Percentiles rank a stretch among this genome's conserved stretches.
These are phyloP conservation scores for Nothura maculosa DNA, from an alignment of 2,797 vertebrate species.

Conservation along the genomic window DNA sequence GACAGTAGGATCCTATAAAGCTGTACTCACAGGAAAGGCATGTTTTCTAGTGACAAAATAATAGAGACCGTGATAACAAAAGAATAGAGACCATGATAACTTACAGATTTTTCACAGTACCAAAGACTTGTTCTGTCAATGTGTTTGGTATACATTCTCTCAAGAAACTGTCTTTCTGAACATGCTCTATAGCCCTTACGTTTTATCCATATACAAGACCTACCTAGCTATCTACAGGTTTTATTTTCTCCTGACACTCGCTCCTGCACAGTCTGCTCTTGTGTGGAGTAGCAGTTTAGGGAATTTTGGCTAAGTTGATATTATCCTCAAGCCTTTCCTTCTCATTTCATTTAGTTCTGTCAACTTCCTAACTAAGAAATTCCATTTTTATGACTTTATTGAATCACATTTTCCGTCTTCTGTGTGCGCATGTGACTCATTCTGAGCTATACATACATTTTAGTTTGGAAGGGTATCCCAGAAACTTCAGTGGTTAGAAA, in stretches of 20 bases:
- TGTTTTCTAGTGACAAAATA: neutral
- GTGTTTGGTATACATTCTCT: neutral
- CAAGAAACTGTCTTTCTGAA: neutral
- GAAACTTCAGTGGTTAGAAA: conserved; percentile 12
- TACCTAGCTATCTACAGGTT: neutral
- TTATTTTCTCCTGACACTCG: neutral
- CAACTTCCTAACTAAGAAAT: neutral
- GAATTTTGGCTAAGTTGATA: neutral
- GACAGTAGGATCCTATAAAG: fast-evolving
- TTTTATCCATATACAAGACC: neutral
- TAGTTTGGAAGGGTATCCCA: neutral
- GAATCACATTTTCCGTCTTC: neutral
- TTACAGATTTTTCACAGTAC: neutral
- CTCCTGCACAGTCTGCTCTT: neutral
- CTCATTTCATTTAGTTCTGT: neutral
- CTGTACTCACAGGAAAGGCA: neutral
- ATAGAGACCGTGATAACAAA: neutral
- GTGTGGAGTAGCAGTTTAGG: neutral
- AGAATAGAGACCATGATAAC: neutral
- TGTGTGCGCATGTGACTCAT: neutral
- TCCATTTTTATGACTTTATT: neutral
- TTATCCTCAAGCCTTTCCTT: fast-evolving
- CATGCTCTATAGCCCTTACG: fast-evolving
- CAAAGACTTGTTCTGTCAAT: neutral
- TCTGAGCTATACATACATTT: neutral